Conservation (phyloP, 1,140 invertebrate species). For the Brevipalpus yothersi region DNA sequence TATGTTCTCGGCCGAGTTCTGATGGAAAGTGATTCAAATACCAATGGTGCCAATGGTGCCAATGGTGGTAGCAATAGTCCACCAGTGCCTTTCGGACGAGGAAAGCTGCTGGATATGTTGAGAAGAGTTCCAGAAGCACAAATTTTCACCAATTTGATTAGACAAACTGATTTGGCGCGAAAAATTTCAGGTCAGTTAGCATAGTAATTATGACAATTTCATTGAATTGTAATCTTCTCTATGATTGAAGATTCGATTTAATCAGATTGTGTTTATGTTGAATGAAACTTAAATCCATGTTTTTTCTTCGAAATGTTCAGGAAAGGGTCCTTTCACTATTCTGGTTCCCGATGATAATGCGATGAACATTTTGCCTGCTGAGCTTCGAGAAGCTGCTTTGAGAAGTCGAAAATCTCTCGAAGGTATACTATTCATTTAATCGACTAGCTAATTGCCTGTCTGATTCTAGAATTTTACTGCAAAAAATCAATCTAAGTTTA, state of each 20-base stretch:
- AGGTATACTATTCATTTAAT: neutral
- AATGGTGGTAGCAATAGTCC: neutral
- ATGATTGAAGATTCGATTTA: too few species aligned
- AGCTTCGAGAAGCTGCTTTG: slow-evolving; percentile 14
- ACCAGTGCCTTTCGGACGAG: neutral
- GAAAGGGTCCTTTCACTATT: slow-evolving; percentile 23
- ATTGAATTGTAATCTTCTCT: too few species aligned
- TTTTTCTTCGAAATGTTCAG: slow-evolving; percentile 1
- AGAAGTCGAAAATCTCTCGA: slow-evolving; percentile 7
- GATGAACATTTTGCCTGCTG: too few species aligned
- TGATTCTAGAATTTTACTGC: too few species aligned
- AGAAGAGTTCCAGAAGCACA: slow-evolving; percentile 7
- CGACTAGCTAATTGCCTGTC: too few species aligned
- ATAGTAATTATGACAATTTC: too few species aligned
- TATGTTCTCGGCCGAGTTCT: slow-evolving; percentile 22
- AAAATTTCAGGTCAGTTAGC: neutral
- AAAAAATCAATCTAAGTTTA: too few species aligned
- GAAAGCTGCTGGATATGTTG: slow-evolving; percentile 4
- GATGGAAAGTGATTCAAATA: neutral
- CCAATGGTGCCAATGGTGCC: neutral
- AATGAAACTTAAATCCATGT: neutral
- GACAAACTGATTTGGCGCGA: neutral
- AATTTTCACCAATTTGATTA: neutral
- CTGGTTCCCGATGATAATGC: slow-evolving; percentile 28
- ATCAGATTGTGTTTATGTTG: too few species aligned